phyloP scores from a whole-genome alignment of 2,113 vertebrate genomes.

The Platycercus adscitus region DNA sequence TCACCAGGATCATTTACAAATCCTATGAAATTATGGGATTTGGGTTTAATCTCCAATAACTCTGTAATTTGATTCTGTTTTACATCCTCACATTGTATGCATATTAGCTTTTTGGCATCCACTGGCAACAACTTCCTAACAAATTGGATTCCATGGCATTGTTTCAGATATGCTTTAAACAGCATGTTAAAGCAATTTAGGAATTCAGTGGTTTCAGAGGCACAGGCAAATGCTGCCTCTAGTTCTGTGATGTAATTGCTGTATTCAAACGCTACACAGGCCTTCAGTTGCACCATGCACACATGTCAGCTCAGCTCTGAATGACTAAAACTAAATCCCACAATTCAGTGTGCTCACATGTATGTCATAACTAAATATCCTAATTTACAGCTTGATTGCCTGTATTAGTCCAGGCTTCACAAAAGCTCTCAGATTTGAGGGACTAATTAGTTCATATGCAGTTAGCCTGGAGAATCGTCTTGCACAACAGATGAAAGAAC shows the following conservation, averaged over 20 bases:
- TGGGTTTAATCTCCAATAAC: neutral
- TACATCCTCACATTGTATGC: neutral
- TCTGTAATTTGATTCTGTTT: neutral
- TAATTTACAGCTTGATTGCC: neutral
- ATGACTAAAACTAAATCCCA: neutral
- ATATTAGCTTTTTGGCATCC: neutral
- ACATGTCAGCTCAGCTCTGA: neutral
- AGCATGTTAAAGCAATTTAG: neutral
- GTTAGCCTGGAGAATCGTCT: neutral
- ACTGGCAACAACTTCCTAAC: neutral
- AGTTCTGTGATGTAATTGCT: neutral
- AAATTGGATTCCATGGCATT: neutral
- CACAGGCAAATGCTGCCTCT: neutral
- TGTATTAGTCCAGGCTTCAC: neutral
- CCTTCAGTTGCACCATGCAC: rapidly evolving
- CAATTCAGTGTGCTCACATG: neutral
- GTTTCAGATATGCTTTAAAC: neutral
- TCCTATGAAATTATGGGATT: neutral
- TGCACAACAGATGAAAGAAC: neutral
- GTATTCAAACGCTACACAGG: neutral
- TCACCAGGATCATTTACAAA: neutral
- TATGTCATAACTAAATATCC: neutral
- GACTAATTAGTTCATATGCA: neutral
- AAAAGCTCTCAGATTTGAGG: neutral
- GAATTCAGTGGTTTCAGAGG: neutral